phyloP scores from a whole-genome alignment of 2,113 vertebrate species.

The Indicator indicator region DNA sequence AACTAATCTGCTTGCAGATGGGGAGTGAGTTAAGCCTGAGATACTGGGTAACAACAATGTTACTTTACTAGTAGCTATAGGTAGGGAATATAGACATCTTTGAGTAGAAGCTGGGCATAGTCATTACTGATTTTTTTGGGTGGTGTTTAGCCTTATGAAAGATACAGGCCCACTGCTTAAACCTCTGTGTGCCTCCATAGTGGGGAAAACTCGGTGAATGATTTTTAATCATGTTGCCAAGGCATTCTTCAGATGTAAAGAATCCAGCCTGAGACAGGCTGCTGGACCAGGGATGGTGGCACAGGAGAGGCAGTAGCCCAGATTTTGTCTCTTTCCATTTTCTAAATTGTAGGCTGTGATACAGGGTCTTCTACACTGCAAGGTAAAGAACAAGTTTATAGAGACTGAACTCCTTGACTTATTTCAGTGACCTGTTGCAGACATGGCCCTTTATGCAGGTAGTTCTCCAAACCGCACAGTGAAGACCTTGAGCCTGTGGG shows the following conservation, averaged over 20 bases:
- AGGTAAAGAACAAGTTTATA: not conserved
- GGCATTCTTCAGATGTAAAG: not conserved
- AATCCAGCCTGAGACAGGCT: not conserved
- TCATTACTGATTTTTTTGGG: not conserved
- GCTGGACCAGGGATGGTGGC: not conserved
- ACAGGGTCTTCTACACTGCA: not conserved
- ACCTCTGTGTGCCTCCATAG: not conserved
- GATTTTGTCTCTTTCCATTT: not conserved
- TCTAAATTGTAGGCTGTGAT: not conserved
- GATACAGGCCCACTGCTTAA: not conserved
- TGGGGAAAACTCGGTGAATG: not conserved
- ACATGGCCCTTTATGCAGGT: not conserved
- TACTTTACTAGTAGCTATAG: not conserved
- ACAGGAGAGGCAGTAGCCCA: not conserved
- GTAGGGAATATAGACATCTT: not conserved
- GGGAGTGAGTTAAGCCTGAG: not conserved
- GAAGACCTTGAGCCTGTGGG: not conserved
- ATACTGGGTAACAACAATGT: not conserved
- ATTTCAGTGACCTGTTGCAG: not conserved
- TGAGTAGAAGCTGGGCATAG: not conserved
- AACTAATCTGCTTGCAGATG: not conserved
- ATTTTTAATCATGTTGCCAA: not conserved
- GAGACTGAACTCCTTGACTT: not conserved
- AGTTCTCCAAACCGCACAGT: not conserved
- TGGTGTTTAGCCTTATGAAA: not conserved